Base-by-base conservation (phyloP, 2,113 vertebrate species). In the Toxostoma redivivum region DNA sequence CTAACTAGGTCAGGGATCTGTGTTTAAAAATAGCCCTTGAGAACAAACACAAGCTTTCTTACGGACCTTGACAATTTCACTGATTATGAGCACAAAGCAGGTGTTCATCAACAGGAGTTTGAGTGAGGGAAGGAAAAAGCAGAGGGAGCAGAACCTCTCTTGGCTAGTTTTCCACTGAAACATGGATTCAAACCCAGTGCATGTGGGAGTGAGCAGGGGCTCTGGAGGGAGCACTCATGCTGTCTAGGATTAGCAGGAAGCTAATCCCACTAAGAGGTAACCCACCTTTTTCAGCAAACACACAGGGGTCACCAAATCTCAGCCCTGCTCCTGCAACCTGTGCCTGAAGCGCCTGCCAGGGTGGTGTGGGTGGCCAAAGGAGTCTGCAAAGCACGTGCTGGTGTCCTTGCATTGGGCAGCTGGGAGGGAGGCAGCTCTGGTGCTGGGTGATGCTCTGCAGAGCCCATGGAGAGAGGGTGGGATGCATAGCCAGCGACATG, bases 401-500 rank as follows among this genome's bases (percentile, higher is more conserved):
- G 0, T 18, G 35, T 21, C 50, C 33, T 33, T 37, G 10, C 0
- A 0, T 1, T 22, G 57, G 42, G 11, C 35, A 21, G 23, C 40
- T 44, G 82, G 37, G 27, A 50, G 23, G 28, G 79, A n/a, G 15
- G 35, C 48, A 22, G 62, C 58, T 45, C 47, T 12, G 2, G 9
- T 17, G 42, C 0, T 0, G 5, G 65, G 3, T 2, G 23, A 11
- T 14, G 12, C 31, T 62, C 69, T 71, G 44, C 84, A 60, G 51
- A 42, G 51, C 69, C 1, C 4, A 6, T 0, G 6, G 60, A 9
- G 3, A 9, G 54, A 67, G 58, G 53, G 19, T 33, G 47, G 84
- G 33, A 62, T 38, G 20, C 0, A 0, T 0, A 50, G 56, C 56
- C 84, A 71, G 25, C 5, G 11, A 25, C 9, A 10, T 0, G 5